phyloP scores from a whole-genome alignment of 2,888 invertebrate genomes.

The Agrochola macilenta region DNA sequence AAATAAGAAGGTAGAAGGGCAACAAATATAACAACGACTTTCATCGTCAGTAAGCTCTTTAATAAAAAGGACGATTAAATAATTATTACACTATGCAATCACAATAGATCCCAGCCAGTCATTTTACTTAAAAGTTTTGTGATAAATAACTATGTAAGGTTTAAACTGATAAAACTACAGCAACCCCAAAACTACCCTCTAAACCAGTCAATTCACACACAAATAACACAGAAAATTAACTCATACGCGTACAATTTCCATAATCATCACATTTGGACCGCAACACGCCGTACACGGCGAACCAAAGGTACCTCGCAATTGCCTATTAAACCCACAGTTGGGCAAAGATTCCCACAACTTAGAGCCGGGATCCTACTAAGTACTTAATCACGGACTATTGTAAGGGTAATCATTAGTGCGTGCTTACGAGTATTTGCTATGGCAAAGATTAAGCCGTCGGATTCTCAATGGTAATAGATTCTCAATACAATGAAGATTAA shows the following conservation, averaged over 20 bases:
- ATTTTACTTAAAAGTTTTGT: not conserved
- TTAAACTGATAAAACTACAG: constrained; percentile 29
- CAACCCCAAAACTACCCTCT: constrained; percentile 10
- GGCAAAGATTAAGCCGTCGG: constrained; percentile 15
- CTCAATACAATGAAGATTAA: constrained; percentile 1
- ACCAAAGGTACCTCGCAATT: constrained; percentile 45
- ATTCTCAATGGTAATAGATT: constrained; percentile 12
- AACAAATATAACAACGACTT: not conserved
- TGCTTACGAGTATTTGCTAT: constrained; percentile 19
- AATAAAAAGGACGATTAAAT: not conserved
- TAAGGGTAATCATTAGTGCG: constrained; percentile 25
- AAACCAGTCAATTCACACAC: constrained; percentile 30
- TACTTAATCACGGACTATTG: constrained; percentile 31
- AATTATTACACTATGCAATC: not conserved
- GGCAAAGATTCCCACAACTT: constrained; percentile 54
- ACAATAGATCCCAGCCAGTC: not conserved
- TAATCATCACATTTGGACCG: constrained; percentile 47
- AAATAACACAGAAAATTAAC: constrained; percentile 56
- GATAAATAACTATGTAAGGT: not conserved
- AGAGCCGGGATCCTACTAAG: constrained; percentile 2
- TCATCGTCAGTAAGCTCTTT: not conserved
- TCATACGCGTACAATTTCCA: constrained; percentile 47
- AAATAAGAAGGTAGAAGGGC: not conserved
- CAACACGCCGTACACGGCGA: constrained; percentile 41
- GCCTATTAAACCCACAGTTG: constrained; percentile 50